Evolutionary conservation across 1,140 invertebrate genomes (phyloP).

Genomic region (Heliconius melpomene): DNA sequence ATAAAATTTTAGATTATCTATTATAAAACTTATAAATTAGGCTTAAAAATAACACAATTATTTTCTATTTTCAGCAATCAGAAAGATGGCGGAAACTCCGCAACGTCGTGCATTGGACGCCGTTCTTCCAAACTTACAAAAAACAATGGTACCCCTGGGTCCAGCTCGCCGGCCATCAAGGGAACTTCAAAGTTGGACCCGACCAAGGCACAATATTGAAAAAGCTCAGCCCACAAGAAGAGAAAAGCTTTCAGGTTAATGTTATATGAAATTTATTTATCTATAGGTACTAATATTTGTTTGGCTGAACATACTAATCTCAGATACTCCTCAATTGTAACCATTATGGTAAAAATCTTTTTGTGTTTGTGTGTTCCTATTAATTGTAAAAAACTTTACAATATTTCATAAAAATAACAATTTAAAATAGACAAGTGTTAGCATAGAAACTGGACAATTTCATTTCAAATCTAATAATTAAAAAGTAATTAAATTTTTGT

Average conservation of each 20-base stretch:
- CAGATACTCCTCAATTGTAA: too few species aligned
- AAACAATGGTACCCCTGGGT: constrained; percentile 98
- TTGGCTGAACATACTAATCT: too few species aligned
- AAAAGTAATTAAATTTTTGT: background rate
- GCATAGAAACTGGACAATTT: background rate
- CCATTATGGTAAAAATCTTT: too few species aligned
- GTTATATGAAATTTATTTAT: background rate
- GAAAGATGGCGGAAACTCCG: constrained; percentile 94
- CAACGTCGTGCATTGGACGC: constrained; percentile 97
- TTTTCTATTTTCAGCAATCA: constrained; percentile 87
- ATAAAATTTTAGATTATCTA: background rate
- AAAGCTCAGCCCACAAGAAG: constrained; percentile 94
- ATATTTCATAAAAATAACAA: too few species aligned
- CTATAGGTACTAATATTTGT: too few species aligned
- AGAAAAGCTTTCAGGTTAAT: constrained; percentile 88
- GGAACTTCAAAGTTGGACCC: constrained; percentile 96
- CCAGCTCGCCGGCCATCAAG: constrained; percentile 95
- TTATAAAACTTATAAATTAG: background rate
- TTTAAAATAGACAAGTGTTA: too few species aligned
- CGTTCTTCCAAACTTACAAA: constrained; percentile 98
- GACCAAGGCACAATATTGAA: constrained; percentile 96
- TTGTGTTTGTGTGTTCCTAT: too few species aligned
- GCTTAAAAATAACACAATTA: background rate
- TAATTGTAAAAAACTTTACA: too few species aligned
- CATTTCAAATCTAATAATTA: background rate